Percentiles rank a stretch among this genome's conserved stretches.
Evolutionary conservation across 2,888 invertebrate genomes (phyloP).

Genomic region (Heliconius ethilla): DNA sequence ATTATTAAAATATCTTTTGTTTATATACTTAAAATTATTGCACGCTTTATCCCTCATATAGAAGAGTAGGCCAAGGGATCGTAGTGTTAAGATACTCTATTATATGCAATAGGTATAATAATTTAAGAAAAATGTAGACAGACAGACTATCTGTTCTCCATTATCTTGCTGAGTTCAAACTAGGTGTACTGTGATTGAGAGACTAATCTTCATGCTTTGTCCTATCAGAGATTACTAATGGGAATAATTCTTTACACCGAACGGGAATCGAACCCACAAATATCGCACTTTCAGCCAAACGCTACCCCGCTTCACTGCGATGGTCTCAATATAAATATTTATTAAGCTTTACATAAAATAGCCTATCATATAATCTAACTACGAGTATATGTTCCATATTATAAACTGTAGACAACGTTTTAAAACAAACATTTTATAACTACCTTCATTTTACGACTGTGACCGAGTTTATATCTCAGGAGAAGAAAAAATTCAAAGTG

Average conservation of each 20-base stretch:
- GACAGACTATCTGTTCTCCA: neutral
- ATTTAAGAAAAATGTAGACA: too few species aligned
- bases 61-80: too few species aligned
- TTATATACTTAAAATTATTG: too few species aligned
- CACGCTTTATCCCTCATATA: too few species aligned
- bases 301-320: neutral
- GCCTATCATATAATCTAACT: neutral
- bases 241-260: too few species aligned
- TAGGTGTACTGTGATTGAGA: too few species aligned
- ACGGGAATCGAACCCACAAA: neutral
- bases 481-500: slow-evolving; percentile 32
- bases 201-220: too few species aligned
- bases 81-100: too few species aligned
- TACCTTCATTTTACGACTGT: slow-evolving; percentile 13
- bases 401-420: neutral
- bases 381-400: neutral
- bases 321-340: neutral
- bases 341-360: neutral
- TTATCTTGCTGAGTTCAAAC: neutral
- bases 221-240: too few species aligned
- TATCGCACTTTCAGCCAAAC: neutral
- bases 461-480: neutral
- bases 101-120: neutral
- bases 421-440: slow-evolving; percentile 14
- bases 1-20: neutral